Base-by-base conservation (phyloP, 2,888 invertebrate genomes). In the Synanthedon myopaeformis region DNA sequence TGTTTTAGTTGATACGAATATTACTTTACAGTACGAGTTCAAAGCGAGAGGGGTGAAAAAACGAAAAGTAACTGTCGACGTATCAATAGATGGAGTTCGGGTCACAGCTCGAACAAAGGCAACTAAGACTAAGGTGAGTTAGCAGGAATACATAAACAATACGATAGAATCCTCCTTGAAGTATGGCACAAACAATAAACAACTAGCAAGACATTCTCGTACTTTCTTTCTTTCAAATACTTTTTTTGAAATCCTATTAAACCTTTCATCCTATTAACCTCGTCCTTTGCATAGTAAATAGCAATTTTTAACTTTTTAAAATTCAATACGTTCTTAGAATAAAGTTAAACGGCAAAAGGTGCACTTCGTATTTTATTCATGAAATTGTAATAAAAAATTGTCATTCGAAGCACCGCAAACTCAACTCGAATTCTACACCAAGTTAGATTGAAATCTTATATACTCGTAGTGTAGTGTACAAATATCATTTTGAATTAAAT, bases 11-110 rank as follows among this genome's bases (percentile, higher is more conserved):
- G 3, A 45, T 13, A 13, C n/a, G 42, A 42, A 42, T 11, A 13
- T 45, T 45, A 45, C 60, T 66, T 91, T 91, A 58, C 91, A 99
- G 98, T 98, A 98, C 86, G 99, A 99, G 86, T 99, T 98, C 90
- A 99, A 99, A 90, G 95, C 98, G 64, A 96, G 96, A 80, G 97
- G 96, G 54, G 94, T 97, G 75, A 98, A 98, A 89, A 99, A 99
- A 88, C 95, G 96, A 76, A 98, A 98, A 89, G 98, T 99, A 69
- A 94, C 94, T 56, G 91, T 99, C 61, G 95, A 96, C 66, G 94
- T 99, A 60, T 98, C 98, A 17, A 95, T 97, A 50, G 97, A 98
- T 63, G 99, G 99, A 19, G 95, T 99, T 57, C 94, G 94, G 79
- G 95, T 99, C 58, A 92, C 93, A 42, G 90, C 96, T 56, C 90